Evolutionary conservation across 2,113 vertebrate species (phyloP).

Genomic region (Oreochromis tanganicae): DNA sequence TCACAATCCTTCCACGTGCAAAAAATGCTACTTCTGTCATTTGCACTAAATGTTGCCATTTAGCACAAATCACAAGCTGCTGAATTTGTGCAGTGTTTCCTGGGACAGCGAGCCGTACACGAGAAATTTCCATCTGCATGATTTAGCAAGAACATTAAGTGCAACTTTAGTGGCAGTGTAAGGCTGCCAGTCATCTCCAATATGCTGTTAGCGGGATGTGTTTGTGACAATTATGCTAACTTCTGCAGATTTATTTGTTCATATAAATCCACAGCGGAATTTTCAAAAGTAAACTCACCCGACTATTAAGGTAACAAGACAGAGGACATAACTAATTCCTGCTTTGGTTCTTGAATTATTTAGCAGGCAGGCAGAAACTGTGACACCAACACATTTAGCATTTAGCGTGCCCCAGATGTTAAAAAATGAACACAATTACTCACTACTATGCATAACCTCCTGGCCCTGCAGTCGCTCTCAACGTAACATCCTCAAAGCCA

Average conservation of each 20-base stretch:
- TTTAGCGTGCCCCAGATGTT: not conserved
- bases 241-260: not conserved
- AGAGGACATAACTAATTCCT: not conserved
- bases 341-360: not conserved
- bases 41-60: not conserved
- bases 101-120: not conserved
- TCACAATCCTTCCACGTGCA: not conserved
- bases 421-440: conserved; percentile 5
- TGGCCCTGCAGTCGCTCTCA: not conserved
- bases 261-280: not conserved
- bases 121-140: not conserved
- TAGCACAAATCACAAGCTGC: not conserved
- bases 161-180: not conserved
- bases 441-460: not conserved
- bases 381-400: not conserved
- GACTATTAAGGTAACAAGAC: not conserved
- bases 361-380: not conserved
- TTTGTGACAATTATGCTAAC: not conserved
- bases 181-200: not conserved
- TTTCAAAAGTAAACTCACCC: not conserved
- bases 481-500: not conserved
- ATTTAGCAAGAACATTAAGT: not conserved
- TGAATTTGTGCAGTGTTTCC: not conserved
- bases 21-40: not conserved
- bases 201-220: not conserved